These are phyloP conservation scores for Xestia xanthographa DNA, from an alignment of 2,888 invertebrate genomes.

Conservation along the genomic window DNA sequence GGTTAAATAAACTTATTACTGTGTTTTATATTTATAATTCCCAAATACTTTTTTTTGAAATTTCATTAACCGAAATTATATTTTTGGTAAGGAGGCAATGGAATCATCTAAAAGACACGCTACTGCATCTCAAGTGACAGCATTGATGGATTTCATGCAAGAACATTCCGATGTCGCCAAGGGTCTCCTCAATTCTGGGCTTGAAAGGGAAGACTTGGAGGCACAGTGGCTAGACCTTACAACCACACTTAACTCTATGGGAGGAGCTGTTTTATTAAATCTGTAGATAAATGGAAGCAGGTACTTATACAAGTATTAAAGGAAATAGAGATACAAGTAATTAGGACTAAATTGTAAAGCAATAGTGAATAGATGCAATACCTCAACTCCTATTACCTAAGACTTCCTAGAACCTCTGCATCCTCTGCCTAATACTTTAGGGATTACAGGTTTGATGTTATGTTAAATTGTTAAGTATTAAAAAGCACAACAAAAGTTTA, in stretches of 20 bases:
- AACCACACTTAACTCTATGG: constrained; percentile 62
- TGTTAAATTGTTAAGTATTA: neutral
- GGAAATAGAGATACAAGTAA: neutral
- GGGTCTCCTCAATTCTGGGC: constrained; percentile 64
- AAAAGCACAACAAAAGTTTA: neutral
- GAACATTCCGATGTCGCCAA: constrained; percentile 68
- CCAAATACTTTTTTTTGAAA: neutral
- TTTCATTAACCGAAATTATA: neutral
- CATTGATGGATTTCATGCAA: constrained; percentile 72
- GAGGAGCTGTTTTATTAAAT: constrained; percentile 71
- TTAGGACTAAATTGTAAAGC: neutral
- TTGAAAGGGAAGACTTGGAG: constrained; percentile 69
- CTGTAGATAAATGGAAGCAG: constrained; percentile 74
- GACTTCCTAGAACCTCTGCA: neutral
- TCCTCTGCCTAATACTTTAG: neutral
- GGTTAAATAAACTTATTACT: neutral
- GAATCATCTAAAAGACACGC: constrained; percentile 69
- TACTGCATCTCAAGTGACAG: constrained; percentile 69
- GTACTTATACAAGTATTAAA: constrained; percentile 40
- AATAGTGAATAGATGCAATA: neutral
- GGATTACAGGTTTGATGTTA: neutral
- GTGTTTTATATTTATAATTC: neutral
- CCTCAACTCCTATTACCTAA: neutral
- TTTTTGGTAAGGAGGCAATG: constrained; percentile 53
- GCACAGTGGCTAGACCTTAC: constrained; percentile 70